Percentiles rank a stretch among this genome's conserved stretches.
Evolutionary conservation across 2,888 invertebrate genomes (phyloP).

Genomic region (Galerucella calmariensis): DNA sequence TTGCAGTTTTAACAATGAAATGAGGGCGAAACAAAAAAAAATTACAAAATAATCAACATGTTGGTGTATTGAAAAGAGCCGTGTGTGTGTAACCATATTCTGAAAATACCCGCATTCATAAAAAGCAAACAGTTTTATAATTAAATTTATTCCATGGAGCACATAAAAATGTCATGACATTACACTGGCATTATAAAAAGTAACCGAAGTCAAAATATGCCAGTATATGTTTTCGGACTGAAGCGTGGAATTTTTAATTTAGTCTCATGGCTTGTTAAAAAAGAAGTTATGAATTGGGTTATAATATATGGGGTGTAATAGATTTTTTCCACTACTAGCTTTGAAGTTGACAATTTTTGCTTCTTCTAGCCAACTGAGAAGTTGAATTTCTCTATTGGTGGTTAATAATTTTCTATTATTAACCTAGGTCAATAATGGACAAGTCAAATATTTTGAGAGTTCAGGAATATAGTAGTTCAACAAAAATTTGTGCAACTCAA

Average conservation of each 20-base stretch:
- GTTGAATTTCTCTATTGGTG: too few relatives aligned
- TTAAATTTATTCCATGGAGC: constrained; percentile 52
- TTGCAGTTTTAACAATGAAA: constrained; percentile 9
- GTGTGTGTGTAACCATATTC: constrained; percentile 45
- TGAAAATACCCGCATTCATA: constrained; percentile 45
- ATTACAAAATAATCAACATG: constrained; percentile 39
- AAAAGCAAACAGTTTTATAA: constrained; percentile 51
- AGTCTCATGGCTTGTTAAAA: constrained; percentile 18
- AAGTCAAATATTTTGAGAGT: too few relatives aligned
- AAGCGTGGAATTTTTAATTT: constrained; percentile 26
- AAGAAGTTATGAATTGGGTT: constrained; percentile 37
- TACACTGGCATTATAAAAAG: constrained; percentile 49
- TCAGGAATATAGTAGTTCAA: too few relatives aligned
- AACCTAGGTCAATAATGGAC: too few relatives aligned
- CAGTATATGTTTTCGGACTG: not conserved
- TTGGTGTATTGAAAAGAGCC: constrained; percentile 38
- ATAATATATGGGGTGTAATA: not conserved
- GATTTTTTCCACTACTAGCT: too few relatives aligned
- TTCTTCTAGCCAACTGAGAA: too few relatives aligned
- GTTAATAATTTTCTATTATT: too few relatives aligned
- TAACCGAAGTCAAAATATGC: constrained; percentile 38
- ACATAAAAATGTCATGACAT: constrained; percentile 56
- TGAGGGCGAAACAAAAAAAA: constrained; percentile 31
- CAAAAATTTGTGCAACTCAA: too few relatives aligned
- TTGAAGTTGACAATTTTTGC: too few relatives aligned